Percentiles rank a stretch among this genome's conserved stretches.
Evolutionary conservation across 2,797 vertebrate genomes (phyloP).

Genomic region (Rhinatrema bivittatum): DNA sequence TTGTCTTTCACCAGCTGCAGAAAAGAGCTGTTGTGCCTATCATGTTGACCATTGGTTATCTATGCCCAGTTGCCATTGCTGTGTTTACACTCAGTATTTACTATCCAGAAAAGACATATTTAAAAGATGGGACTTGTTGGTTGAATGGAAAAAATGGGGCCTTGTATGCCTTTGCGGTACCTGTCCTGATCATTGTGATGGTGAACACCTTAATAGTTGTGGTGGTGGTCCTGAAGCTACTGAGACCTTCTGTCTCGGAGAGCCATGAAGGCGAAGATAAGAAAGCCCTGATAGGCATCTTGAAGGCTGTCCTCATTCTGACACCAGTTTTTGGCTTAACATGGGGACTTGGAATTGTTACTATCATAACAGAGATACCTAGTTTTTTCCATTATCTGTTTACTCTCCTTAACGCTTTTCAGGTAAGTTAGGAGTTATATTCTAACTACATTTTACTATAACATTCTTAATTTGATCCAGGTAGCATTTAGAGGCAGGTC

Average conservation of each 20-base stretch:
- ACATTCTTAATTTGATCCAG: no score
- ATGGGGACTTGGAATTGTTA: constrained; percentile 66
- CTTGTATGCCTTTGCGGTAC: constrained; percentile 58
- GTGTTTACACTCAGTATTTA: constrained; percentile 55
- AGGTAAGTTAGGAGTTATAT: constrained; percentile 43
- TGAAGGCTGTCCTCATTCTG: constrained; percentile 63
- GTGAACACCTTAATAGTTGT: constrained; percentile 62
- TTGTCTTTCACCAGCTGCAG: constrained; percentile 63
- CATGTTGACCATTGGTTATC: constrained; percentile 62
- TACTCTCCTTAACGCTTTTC: constrained; percentile 35
- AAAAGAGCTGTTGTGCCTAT: constrained; percentile 47
- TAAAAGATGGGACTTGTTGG: constrained; percentile 50
- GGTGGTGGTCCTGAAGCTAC: constrained; percentile 59
- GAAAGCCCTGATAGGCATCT: constrained; percentile 48
- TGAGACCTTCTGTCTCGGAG: constrained; percentile 51
- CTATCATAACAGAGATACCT: constrained; percentile 28
- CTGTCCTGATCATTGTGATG: constrained; percentile 53
- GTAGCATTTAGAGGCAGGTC: no score
- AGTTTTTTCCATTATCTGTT: constrained; percentile 24
- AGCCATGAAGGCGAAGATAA: constrained; percentile 42
- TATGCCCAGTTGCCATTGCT: constrained; percentile 61
- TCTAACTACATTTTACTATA: no score
- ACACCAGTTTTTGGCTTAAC: constrained; percentile 73
- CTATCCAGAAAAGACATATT: constrained; percentile 46
- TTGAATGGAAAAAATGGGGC: constrained; percentile 51